Evolutionary conservation across 2,113 vertebrate species (phyloP).

Genomic region (human): GRCh38 chr14:93171501-93172000

Average conservation of each 20-base stretch:
- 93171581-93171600: background rate
- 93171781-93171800: background rate
- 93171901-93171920: background rate
- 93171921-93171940: background rate
- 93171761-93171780: background rate
- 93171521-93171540: too few relatives aligned
- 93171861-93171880: too few relatives aligned
- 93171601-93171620: background rate
- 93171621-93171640: background rate
- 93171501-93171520: too few relatives aligned
- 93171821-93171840: background rate
- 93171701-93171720: background rate
- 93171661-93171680: constrained; percentile 1
- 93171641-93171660: constrained; percentile 13
- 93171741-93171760: background rate
- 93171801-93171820: background rate
- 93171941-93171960: background rate
- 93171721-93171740: background rate
- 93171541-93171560: too few relatives aligned
- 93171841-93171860: too few relatives aligned
- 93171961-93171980: background rate
- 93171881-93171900: background rate
- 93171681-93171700: background rate
- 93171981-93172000: background rate
- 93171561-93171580: too few relatives aligned